phyloP scores from a whole-genome alignment of 1,140 invertebrate species.

The Oedothorax gibbosus region DNA sequence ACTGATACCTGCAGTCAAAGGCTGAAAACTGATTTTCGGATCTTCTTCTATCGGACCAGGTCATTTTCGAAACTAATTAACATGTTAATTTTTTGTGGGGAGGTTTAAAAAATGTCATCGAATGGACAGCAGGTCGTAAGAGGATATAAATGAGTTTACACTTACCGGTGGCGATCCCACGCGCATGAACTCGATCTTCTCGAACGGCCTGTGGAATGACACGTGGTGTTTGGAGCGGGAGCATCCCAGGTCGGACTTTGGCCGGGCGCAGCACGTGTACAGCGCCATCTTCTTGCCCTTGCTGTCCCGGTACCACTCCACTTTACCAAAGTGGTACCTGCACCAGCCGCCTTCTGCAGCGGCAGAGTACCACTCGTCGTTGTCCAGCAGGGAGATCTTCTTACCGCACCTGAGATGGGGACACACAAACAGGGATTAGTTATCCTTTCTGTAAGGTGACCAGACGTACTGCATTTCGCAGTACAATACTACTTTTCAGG shows the following conservation, averaged over 20 bases:
- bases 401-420: constrained; percentile 3
- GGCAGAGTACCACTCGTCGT: constrained; percentile 12
- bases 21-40: too few relatives aligned
- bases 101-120: too few relatives aligned
- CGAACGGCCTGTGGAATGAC: not conserved
- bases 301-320: not conserved
- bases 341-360: not conserved
- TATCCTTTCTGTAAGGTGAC: too few relatives aligned
- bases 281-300: not conserved
- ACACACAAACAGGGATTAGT: too few relatives aligned
- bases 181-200: not conserved
- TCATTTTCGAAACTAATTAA: too few relatives aligned
- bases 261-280: constrained; percentile 21
- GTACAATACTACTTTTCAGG: too few relatives aligned
- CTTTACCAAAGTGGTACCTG: constrained; percentile 25
- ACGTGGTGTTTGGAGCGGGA: constrained; percentile 27
- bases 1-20: too few relatives aligned
- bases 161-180: not conserved
- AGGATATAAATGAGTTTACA: too few relatives aligned
- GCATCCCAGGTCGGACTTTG: not conserved
- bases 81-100: too few relatives aligned
- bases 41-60: too few relatives aligned
- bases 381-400: not conserved
- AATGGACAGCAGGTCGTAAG: too few relatives aligned
- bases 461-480: too few relatives aligned